Percentiles rank a stretch among this genome's conserved stretches.
Evolutionary conservation across 2,888 invertebrate genomes (phyloP).

Genomic region (Mellilla xanthometata): DNA sequence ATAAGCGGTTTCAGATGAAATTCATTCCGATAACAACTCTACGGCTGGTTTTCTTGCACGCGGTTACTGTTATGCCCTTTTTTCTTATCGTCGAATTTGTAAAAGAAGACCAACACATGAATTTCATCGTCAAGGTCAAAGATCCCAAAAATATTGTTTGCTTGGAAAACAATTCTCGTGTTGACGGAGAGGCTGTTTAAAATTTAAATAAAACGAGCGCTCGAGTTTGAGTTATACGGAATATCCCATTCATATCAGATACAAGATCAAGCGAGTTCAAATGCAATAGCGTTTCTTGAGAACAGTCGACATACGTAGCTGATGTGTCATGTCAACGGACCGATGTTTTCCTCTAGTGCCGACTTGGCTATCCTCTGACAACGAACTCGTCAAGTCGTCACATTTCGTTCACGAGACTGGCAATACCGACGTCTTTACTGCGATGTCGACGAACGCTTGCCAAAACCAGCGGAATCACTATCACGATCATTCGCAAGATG

Average conservation of each 20-base stretch:
- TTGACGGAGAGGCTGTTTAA: slow-evolving; percentile 4
- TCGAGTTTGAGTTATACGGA: slow-evolving; percentile 21
- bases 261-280: slow-evolving; percentile 43
- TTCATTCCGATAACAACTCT: slow-evolving; percentile 3
- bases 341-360: slow-evolving; percentile 39
- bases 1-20: slow-evolving; percentile 7
- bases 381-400: slow-evolving; percentile 57
- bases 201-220: slow-evolving; percentile 25
- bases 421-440: slow-evolving; percentile 69
- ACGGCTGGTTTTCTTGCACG: slow-evolving; percentile 5
- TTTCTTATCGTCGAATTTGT: slow-evolving; percentile 4
- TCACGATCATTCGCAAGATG: slow-evolving; percentile 18
- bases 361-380: slow-evolving; percentile 43
- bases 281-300: slow-evolving; percentile 29
- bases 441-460: slow-evolving; percentile 34
- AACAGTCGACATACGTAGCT: slow-evolving; percentile 35
- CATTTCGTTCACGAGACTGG: slow-evolving; percentile 40
- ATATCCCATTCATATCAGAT: slow-evolving; percentile 35
- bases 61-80: slow-evolving; percentile 7
- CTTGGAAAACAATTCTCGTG: slow-evolving; percentile 4
- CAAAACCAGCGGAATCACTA: slow-evolving; percentile 37
- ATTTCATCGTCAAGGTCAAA: slow-evolving; percentile 13
- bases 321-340: slow-evolving; percentile 50
- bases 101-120: slow-evolving; percentile 7
- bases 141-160: slow-evolving; percentile 11